A percentile compares a stretch with the other conserved stretches of the same genome.
Conservation (phyloP, 2,797 vertebrate species). For the Pipistrellus nathusii region DNA sequence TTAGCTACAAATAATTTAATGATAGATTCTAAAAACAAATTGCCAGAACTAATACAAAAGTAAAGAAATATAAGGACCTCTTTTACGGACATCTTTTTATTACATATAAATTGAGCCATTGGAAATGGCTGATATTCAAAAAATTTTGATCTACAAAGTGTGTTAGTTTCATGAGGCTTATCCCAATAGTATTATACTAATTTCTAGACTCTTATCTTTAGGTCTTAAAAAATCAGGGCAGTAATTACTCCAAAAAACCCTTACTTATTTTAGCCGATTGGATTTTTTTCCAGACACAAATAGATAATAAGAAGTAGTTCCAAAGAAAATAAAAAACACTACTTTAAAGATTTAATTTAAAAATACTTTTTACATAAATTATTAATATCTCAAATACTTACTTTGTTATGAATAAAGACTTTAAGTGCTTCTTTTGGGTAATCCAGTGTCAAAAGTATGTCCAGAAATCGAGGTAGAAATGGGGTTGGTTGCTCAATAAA, state of each 20-base stretch:
- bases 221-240: background rate
- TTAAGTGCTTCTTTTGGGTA: slow-evolving; percentile 94
- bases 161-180: background rate
- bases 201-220: background rate
- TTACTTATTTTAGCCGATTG: background rate
- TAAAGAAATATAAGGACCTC: background rate
- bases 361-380: slow-evolving; percentile 12
- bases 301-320: background rate
- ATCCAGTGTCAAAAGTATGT: slow-evolving; percentile 92
- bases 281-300: background rate
- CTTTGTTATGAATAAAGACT: slow-evolving; percentile 97
- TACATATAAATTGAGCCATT: background rate
- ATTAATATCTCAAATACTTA: slow-evolving; percentile 87
- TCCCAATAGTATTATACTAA: background rate
- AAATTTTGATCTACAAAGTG: background rate
- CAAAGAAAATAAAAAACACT: background rate
- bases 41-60: background rate
- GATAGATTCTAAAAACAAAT: background rate
- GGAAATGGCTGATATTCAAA: background rate
- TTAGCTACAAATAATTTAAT: background rate
- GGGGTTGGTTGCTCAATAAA: slow-evolving; percentile 98
- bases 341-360: background rate
- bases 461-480: slow-evolving; percentile 96
- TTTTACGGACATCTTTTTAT: background rate
- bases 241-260: slow-evolving; percentile 3